Evolutionary conservation across 1,140 invertebrate genomes (phyloP), one percentile per base, ranked within the genome.

Genomic region (Drosophila ohnishii): DNA sequence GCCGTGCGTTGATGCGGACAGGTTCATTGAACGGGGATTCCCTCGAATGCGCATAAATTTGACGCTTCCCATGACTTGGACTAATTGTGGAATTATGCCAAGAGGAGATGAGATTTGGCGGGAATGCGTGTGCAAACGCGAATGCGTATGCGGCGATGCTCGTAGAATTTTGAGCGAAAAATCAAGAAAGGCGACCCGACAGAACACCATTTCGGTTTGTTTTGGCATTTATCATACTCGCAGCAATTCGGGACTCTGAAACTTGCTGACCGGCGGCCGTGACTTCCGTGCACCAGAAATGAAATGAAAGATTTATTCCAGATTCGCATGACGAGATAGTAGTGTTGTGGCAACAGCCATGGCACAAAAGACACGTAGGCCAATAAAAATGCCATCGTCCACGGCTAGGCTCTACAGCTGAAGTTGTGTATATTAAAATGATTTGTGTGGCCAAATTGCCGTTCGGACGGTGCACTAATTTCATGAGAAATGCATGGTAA

Each of bases 251-350:
- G 50, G 64, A 14, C 32, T 45, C 32, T 45, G 22, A 70, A 78
- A 78, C 61, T 61, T 82, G 74, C 34, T 55, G 79, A 67, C 72
- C 73, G 59, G 47, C 65, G 61, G 57, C 66, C 74, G 84, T 88
- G 80, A 88, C 80, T 88, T 88, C 80, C 84, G 84, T 78, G 80
- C 53, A 78, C 66, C 69, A 80, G 80, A 80, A 71, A 72, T 72
- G 73, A 57, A 83, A 75, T 88, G 74, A 64, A 71, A 88, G 84
- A 88, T 88, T 88, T 88, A 88, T 88, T 84, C 64, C 51, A 80
- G 84, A 88, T 88, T 88, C 73, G 65, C 84, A 78, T 88, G 84
- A 84, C 62, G 77, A 78, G 84, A 88, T 88, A 84, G 76, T 88
- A 84, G 76, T 45, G 44, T 74, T 67, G 62, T 73, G 63, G 75